These are phyloP conservation scores for Macrotis lagotis DNA, from an alignment of 2,113 vertebrate species.

Conservation along the genomic window DNA sequence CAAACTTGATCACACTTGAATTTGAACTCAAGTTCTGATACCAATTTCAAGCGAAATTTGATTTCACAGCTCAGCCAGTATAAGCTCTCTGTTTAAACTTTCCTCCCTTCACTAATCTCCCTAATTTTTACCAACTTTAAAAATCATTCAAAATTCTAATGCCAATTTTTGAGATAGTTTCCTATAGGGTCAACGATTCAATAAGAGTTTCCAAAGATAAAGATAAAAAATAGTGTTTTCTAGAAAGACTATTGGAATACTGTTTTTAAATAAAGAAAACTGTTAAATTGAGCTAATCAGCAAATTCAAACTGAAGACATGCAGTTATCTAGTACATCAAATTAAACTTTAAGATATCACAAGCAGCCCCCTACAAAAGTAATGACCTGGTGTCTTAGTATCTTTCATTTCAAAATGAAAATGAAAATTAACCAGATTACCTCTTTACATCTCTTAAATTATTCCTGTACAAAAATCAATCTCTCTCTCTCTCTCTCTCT, in stretches of 20 bases:
- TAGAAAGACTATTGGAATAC: not conserved
- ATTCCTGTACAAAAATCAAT: accelerated
- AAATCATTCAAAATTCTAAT: not conserved
- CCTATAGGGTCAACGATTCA: not conserved
- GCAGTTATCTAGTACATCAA: not conserved
- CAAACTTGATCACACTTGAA: not conserved
- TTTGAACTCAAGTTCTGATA: no score
- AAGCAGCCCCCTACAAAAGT: no score
- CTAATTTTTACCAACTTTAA: not conserved
- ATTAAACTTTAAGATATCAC: not conserved
- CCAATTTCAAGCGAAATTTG: not conserved
- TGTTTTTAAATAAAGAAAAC: not conserved
- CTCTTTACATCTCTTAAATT: not conserved
- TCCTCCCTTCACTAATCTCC: not conserved
- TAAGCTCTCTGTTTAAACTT: not conserved
- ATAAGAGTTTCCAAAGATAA: not conserved
- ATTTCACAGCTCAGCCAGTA: not conserved
- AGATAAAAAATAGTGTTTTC: not conserved
- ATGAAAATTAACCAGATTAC: not conserved
- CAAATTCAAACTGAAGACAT: not conserved
- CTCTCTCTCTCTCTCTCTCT: no score
- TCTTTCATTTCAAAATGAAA: not conserved
- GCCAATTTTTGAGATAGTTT: not conserved
- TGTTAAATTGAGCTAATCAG: not conserved
- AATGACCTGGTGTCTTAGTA: no score